phyloP scores from a whole-genome alignment of 2,797 vertebrate species.

The Thalassophryne amazonica region DNA sequence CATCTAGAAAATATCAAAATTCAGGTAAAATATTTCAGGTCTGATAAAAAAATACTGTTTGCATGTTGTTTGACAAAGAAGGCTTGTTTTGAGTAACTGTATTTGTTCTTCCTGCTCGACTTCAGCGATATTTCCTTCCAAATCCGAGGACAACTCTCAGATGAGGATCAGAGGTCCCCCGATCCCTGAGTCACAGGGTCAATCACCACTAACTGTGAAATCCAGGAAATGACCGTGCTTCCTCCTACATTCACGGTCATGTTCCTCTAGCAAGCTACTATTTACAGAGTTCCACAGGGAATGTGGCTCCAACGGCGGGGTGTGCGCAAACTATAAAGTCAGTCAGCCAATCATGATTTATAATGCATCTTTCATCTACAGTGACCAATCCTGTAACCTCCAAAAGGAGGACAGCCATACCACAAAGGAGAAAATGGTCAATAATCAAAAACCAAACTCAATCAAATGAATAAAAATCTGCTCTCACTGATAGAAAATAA shows the following conservation, averaged over 20 bases:
- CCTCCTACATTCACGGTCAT: conserved; percentile 41
- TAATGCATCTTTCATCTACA: no score
- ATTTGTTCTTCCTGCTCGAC: conserved; percentile 12
- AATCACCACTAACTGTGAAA: conserved; percentile 56
- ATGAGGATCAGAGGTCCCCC: conserved; percentile 42
- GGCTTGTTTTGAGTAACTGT: conserved; percentile 5
- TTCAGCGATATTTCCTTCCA: conserved; percentile 32
- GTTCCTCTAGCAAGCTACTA: conserved; percentile 43
- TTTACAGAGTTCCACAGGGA: conserved; percentile 43
- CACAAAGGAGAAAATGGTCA: background rate
- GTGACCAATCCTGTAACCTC: no score
- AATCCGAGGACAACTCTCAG: conserved; percentile 42
- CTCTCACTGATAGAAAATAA: no score
- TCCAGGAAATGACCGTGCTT: conserved; percentile 73
- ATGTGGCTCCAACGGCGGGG: conserved; percentile 27
- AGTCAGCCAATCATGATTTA: conserved; percentile 28
- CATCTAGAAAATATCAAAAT: background rate
- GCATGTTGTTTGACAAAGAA: background rate
- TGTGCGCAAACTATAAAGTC: conserved; percentile 36
- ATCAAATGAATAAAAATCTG: no score
- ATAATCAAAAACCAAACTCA: background rate
- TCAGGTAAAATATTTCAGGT: no score
- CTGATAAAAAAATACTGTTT: background rate
- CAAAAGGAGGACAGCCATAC: no score
- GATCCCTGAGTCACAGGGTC: conserved; percentile 56